A percentile compares a stretch with the other conserved stretches of the same genome.
These are phyloP conservation scores for Oriolus oriolus DNA, from an alignment of 2,113 vertebrate species.

Conservation along the genomic window DNA sequence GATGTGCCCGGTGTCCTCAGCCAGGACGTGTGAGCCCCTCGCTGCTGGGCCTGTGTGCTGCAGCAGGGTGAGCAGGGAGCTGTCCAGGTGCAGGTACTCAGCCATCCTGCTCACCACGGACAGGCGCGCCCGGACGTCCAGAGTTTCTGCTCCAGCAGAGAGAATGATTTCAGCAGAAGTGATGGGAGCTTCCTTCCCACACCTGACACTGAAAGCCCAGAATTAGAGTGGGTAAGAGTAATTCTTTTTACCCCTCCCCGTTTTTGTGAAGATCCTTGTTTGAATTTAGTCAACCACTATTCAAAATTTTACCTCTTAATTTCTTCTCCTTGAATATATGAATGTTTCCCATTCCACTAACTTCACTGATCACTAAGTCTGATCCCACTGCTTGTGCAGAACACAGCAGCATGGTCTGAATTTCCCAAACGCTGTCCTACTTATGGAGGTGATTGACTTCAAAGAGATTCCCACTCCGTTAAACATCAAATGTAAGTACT, in stretches of 20 bases:
- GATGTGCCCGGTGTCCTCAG: background rate
- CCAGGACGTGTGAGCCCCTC: background rate
- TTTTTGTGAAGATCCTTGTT: background rate
- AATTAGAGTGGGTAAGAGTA: background rate
- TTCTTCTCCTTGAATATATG: background rate
- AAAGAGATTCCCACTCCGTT: background rate
- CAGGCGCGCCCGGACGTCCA: background rate
- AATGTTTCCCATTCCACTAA: background rate
- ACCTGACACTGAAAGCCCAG: slow-evolving; percentile 3
- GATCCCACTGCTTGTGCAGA: background rate
- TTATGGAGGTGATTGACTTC: background rate
- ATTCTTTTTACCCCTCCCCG: background rate
- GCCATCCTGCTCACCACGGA: slow-evolving; percentile 2
- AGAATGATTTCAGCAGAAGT: slow-evolving; percentile 42
- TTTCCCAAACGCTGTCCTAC: background rate
- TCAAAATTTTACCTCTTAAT: background rate
- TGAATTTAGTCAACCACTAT: background rate
- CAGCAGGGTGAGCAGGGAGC: slow-evolving; percentile 7
- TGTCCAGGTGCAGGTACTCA: background rate
- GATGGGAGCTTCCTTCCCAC: background rate
- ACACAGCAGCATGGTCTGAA: background rate
- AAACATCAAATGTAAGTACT: background rate
- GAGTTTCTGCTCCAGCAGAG: background rate
- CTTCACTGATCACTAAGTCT: background rate
- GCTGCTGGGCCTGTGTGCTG: background rate